Evolutionary conservation across 2,113 vertebrate genomes (phyloP), one percentile per base, ranked within the genome.

Genomic region (Fukomys damarensis): DNA sequence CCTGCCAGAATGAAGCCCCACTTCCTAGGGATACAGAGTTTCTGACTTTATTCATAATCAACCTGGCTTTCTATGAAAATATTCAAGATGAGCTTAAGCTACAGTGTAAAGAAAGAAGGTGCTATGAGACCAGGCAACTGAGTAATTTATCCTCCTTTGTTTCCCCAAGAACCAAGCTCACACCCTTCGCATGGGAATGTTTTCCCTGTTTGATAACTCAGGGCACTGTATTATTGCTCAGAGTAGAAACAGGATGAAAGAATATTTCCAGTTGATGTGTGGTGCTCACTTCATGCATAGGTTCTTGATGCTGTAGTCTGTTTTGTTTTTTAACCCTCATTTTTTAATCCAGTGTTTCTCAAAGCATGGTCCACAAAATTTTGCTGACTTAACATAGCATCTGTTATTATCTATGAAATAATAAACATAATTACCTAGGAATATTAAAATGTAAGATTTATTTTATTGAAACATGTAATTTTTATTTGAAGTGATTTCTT

Each of bases 1-100:
- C 46, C 63, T 52, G 16, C 3, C 43, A 85, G 77, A 82, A 92
- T 12, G 52, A 89, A 72, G 32, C 17, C 9, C 12, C 35, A 5
- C 12, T 90, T 96, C 87, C 88, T 77, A 65, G 16, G 59, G 81
- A 76, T 14, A 17, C n/a, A 76, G 24, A 54, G 0, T 65, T 95
- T 96, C 43, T 90, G 41, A 0, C 68, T 94, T 89, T 85, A 87
- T 61, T 95, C n/a, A 84, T 56, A 93, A 86, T 65, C 68, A 38
- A 16, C 43, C 17, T 70, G 24, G 10, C 70, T 93, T 93, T 90
- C 12, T 68, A 41, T 32, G 20, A 79, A 52, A 59, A 5, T 91
- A 35, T 72, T 91, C 70, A 94, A 86, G n/a, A 87, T 82, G 38
- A 68, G 16, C 16, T 65, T 76, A 14, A n/a, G 5, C 86, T 80